Evolutionary conservation across 2,797 vertebrate species (phyloP).

Genomic region (Benthosema pterotum): DNA sequence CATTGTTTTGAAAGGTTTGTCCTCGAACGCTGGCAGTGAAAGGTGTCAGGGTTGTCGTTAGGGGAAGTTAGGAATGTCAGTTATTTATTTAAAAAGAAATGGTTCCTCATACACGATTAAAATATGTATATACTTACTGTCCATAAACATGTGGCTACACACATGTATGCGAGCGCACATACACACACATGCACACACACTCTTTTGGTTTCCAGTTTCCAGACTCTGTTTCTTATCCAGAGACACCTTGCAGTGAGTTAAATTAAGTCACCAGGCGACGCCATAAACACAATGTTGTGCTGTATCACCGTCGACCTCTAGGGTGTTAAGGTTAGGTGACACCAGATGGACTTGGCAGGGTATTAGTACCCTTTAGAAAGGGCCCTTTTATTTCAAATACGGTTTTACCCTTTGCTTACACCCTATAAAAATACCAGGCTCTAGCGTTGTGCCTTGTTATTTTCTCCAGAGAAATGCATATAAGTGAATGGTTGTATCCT

Average conservation of each 20-base stretch:
- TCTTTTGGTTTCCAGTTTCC: slow-evolving; percentile 10
- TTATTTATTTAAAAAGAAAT: no score
- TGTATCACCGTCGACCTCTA: slow-evolving; percentile 55
- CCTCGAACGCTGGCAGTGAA: no score
- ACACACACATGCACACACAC: slow-evolving; percentile 3
- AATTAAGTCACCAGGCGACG: slow-evolving; percentile 47
- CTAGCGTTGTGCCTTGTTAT: slow-evolving; percentile 13
- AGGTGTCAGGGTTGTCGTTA: no score
- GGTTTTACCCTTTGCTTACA: slow-evolving; percentile 22
- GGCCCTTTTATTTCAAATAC: slow-evolving; percentile 53
- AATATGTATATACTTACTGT: neutral
- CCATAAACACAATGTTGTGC: slow-evolving; percentile 58
- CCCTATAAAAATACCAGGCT: slow-evolving; percentile 33
- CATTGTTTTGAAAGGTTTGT: no score
- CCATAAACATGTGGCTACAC: neutral
- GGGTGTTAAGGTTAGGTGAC: slow-evolving; percentile 68
- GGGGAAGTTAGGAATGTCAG: no score
- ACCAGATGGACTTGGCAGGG: slow-evolving; percentile 42
- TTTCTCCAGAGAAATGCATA: slow-evolving; percentile 20
- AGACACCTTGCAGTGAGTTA: slow-evolving; percentile 57
- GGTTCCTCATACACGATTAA: slow-evolving; percentile 15
- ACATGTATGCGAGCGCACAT: neutral
- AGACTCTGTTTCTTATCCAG: slow-evolving; percentile 54
- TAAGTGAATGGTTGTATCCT: slow-evolving; percentile 28
- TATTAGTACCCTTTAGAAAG: slow-evolving; percentile 46